Evolutionary conservation across 2,113 vertebrate genomes (phyloP).

Genomic region (Hippocampus barbouri): DNA sequence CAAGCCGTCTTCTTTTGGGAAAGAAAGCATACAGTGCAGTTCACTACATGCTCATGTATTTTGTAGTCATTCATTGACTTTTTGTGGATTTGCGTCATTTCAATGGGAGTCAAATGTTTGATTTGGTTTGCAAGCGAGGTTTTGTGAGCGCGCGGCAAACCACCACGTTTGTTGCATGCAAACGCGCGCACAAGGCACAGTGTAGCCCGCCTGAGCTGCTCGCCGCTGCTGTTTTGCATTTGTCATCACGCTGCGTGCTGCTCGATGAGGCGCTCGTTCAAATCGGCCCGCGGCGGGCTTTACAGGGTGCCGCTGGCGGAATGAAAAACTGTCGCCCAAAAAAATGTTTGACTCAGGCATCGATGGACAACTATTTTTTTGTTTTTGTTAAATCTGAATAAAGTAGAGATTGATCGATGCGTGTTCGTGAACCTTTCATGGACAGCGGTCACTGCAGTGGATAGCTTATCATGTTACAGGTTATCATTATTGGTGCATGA

Average conservation of each 20-base stretch:
- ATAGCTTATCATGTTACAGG: too few species aligned
- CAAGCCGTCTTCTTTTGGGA: not conserved
- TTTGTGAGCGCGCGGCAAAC: slow-evolving; percentile 32
- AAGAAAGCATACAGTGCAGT: not conserved
- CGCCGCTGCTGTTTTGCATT: slow-evolving; percentile 47
- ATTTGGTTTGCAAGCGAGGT: slow-evolving; percentile 51
- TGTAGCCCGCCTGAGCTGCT: slow-evolving; percentile 16
- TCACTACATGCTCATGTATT: not conserved
- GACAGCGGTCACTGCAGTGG: too few species aligned
- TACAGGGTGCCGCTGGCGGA: slow-evolving; percentile 5
- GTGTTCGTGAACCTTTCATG: too few species aligned
- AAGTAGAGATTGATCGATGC: not conserved
- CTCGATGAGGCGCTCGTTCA: slow-evolving; percentile 22
- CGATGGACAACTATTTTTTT: not conserved
- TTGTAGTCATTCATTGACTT: not conserved
- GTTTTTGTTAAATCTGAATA: not conserved
- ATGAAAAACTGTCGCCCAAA: slow-evolving; percentile 16
- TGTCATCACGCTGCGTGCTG: slow-evolving; percentile 17
- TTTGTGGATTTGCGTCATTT: slow-evolving; percentile 34
- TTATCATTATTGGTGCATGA: too few species aligned
- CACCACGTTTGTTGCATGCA: slow-evolving; percentile 48
- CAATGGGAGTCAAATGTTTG: slow-evolving; percentile 54
- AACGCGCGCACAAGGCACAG: slow-evolving; percentile 29
- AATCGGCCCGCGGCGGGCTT: not conserved
- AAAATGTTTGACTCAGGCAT: not conserved